Conservation (phyloP, 2,888 invertebrate genomes). For the Onchidella celtica region DNA sequence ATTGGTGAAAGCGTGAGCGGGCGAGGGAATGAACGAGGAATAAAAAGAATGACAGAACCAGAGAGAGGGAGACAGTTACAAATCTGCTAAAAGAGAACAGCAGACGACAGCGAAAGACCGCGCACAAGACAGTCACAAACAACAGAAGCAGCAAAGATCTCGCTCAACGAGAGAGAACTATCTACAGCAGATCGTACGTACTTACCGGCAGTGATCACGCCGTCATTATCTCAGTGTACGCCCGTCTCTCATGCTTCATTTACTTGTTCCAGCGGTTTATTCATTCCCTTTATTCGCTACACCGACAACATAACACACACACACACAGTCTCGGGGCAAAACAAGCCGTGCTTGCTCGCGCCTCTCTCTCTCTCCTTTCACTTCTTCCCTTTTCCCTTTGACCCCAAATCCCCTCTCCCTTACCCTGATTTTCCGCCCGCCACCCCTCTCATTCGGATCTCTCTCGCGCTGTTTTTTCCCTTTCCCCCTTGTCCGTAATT, state of each 20-base stretch:
- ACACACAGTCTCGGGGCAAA: background rate
- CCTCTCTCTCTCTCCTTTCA: background rate
- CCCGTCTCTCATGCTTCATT: background rate
- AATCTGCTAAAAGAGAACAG: background rate
- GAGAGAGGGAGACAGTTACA: background rate
- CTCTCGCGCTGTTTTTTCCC: background rate
- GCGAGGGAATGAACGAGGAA: background rate
- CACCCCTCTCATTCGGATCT: background rate
- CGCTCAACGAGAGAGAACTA: background rate
- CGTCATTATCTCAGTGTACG: background rate
- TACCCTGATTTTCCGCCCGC: background rate
- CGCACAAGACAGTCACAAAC: no score
- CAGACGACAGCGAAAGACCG: no score
- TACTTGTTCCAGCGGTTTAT: background rate
- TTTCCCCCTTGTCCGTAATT: background rate
- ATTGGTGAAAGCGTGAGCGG: no score
- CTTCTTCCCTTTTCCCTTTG: constrained; percentile 7
- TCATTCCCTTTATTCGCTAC: background rate
- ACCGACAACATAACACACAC: background rate
- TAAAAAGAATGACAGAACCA: background rate
- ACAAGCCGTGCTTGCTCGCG: background rate
- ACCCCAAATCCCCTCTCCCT: background rate
- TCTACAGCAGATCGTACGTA: background rate
- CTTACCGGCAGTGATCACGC: background rate
- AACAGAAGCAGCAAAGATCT: background rate